phyloP scores from a whole-genome alignment of 2,888 invertebrate species.

The Microctonus brassicae region DNA sequence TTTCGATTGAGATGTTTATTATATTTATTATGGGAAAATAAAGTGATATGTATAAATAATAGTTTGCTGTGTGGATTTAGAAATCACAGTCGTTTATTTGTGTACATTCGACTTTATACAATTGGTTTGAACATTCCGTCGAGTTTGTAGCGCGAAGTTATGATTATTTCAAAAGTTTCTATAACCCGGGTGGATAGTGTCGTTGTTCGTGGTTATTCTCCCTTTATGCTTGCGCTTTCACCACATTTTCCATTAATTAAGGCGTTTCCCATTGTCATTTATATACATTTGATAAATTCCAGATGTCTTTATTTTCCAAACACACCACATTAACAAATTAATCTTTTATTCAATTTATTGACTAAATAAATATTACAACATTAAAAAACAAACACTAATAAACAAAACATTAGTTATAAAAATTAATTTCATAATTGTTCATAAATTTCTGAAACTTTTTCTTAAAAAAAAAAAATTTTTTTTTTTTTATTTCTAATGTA shows the following conservation, averaged over 20 bases:
- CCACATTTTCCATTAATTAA: conserved; percentile 43
- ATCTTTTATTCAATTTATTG: not conserved
- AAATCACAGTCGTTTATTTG: not conserved
- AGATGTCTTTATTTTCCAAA: not conserved
- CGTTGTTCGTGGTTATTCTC: conserved; percentile 11
- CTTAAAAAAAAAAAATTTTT: too few relatives aligned
- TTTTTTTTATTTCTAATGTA: not conserved
- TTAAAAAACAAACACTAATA: not conserved
- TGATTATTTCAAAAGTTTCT: conserved; percentile 48
- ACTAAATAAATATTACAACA: not conserved
- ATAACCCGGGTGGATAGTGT: conserved; percentile 37
- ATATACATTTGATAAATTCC: not conserved
- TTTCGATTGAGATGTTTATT: not conserved
- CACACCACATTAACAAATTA: not conserved
- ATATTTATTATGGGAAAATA: not conserved
- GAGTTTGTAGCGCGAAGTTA: conserved; percentile 34
- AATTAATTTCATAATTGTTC: too few relatives aligned
- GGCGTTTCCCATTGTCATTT: conserved; percentile 35
- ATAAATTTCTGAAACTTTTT: too few relatives aligned
- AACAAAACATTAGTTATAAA: not conserved
- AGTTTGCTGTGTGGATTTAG: not conserved
- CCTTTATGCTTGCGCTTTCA: not conserved
- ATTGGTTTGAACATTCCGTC: not conserved
- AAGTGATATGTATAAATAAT: conserved; percentile 4
- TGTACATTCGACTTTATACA: not conserved